Conservation (phyloP, 2,113 vertebrate genomes). For the Bufo bufo region DNA sequence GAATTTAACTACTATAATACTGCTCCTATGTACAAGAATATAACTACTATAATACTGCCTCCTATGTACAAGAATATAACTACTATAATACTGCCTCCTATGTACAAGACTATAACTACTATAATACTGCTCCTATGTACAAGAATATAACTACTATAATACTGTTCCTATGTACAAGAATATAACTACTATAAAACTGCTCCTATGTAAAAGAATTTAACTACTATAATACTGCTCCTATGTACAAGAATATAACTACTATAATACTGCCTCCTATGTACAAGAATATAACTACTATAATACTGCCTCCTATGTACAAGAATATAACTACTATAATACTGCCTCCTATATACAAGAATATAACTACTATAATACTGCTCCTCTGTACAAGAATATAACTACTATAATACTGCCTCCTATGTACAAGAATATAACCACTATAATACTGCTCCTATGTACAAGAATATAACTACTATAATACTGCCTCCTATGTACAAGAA, state of each 20-base stretch:
- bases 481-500: background rate
- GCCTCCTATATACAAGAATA: background rate
- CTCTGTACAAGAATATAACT: no score
- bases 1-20: background rate
- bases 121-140: background rate
- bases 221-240: constrained; percentile 1
- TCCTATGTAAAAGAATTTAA: background rate
- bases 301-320: background rate
- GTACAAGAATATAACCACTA: background rate
- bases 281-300: background rate
- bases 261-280: background rate
- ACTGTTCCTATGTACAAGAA: background rate
- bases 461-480: background rate
- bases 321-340: constrained; percentile 25
- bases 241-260: background rate
- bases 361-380: no score
- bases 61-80: no score
- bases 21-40: background rate
- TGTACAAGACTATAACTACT: no score
- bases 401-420: background rate
- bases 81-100: no score
- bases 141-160: no score
- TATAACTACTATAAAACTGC: background rate
- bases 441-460: no score
- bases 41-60: no score